Evolutionary conservation across 1,140 invertebrate species (phyloP).

Genomic region (Brachionus manjavacas): DNA sequence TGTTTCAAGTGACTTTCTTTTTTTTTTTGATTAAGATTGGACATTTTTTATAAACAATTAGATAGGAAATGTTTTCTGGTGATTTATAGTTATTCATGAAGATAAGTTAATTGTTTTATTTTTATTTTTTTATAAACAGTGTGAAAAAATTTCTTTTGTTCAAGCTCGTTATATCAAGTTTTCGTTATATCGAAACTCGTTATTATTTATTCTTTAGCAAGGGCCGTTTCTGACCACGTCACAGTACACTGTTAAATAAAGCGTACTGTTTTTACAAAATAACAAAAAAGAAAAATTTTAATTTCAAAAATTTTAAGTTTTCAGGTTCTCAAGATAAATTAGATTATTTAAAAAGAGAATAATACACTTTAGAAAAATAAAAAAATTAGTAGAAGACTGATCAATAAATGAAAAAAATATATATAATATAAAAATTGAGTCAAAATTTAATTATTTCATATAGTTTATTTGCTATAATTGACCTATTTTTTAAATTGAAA

Average conservation of each 20-base stretch:
- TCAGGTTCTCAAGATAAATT: background rate
- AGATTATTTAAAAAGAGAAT: background rate
- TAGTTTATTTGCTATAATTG: background rate
- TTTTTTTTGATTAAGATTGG: too few species aligned
- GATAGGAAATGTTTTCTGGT: too few species aligned
- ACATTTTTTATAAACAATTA: too few species aligned
- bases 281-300: background rate
- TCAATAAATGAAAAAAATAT: background rate
- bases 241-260: background rate
- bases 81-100: too few species aligned
- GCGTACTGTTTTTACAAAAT: background rate
- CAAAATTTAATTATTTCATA: background rate
- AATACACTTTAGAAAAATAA: background rate
- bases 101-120: too few species aligned
- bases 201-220: background rate
- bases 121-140: too few species aligned
- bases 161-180: too few species aligned
- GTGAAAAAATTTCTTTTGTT: too few species aligned
- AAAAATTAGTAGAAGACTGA: too few species aligned
- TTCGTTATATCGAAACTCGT: too few species aligned
- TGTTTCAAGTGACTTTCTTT: too few species aligned
- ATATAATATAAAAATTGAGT: background rate
- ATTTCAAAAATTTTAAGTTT: background rate
- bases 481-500: background rate
- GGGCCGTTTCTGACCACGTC: background rate